A percentile compares a stretch with the other conserved stretches of the same genome.
Conservation (phyloP, 2,888 invertebrate species). For the Dryobotodes eremita region DNA sequence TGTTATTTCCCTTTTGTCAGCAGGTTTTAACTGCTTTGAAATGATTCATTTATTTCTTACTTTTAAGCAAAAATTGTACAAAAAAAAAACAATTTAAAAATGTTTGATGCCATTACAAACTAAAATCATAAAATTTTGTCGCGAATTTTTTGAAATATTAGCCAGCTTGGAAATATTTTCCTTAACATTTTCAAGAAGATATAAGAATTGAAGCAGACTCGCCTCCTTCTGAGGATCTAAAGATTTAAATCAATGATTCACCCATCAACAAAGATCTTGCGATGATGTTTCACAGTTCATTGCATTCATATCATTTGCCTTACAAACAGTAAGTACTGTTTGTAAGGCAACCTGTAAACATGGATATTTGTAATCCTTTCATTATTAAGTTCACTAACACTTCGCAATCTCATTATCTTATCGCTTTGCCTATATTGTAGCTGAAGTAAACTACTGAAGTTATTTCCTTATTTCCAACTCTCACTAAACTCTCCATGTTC, state of each 20-base stretch:
- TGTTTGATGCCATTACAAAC: not conserved
- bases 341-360: too few relatives aligned
- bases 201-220: not conserved
- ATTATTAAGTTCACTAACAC: conserved; percentile 59
- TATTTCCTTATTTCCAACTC: conserved; percentile 12
- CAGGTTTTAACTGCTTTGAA: not conserved
- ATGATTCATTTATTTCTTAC: not conserved
- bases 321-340: conserved; percentile 5
- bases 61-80: not conserved
- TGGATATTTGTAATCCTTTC: conserved; percentile 37
- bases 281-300: conserved; percentile 39
- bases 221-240: not conserved
- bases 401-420: conserved; percentile 47
- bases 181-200: not conserved
- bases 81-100: not conserved
- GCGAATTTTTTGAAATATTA: not conserved
- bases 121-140: not conserved
- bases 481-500: not conserved
- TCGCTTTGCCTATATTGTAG: conserved; percentile 41
- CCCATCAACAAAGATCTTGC: not conserved
- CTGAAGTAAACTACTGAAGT: conserved; percentile 26
- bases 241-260: conserved; percentile 13
- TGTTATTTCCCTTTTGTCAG: conserved; percentile 6
- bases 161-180: not conserved
- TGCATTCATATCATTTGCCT: conserved; percentile 25